Evolutionary conservation across 2,888 invertebrate species (phyloP), one percentile per base, ranked within the genome.

Genomic region (Maniola hyperantus): DNA sequence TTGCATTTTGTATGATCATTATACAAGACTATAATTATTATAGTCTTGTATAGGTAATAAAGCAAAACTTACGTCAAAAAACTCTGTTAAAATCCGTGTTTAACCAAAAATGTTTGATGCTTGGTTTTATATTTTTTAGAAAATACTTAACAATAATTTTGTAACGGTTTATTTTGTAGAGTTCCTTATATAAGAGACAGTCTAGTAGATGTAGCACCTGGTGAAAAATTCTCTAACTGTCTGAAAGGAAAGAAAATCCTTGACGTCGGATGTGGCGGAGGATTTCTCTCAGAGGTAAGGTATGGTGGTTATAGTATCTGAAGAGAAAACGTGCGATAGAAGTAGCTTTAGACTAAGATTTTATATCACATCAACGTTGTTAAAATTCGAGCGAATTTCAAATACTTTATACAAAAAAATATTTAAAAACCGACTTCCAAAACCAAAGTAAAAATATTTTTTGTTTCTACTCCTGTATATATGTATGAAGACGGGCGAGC

Each of bases 181-280:
- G 89, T 96, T 8, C 96, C 96, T n/a, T 94, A 96, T 70, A 87
- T 97, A 53, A 91, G 97, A 74, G 96, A 97, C 84, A 96, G 96
- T 33, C 79, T 97, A 60, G 83, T 95, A 2, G 91, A 94, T 58
- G 86, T 87, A 26, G 73, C 83, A n/a, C 73, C 80, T 36, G 82
- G 84, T 44, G 72, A 89, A 55, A 87, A 92, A 68, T 90, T 89
- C 20, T 75, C 90, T 4, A 81, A 83, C 13, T 96, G 97, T 0
- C 84, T 98, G 36, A 84, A 93, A 72, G 95, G 94, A 11, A 83
- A 95, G 26, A 93, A 93, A 44, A 94, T 99, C 65, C 83, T 98
- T 33, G 99, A 99, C 91, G 95, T 98, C 65, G 99, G 99, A 0
- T 98, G 99, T 87, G 99, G 99, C 39, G 98, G 96, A 50, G 98